phyloP scores from a whole-genome alignment of 30 jellyfish, hydroid and myxozoan genomes.

The Hydractinia symbiolongicarpus region DNA sequence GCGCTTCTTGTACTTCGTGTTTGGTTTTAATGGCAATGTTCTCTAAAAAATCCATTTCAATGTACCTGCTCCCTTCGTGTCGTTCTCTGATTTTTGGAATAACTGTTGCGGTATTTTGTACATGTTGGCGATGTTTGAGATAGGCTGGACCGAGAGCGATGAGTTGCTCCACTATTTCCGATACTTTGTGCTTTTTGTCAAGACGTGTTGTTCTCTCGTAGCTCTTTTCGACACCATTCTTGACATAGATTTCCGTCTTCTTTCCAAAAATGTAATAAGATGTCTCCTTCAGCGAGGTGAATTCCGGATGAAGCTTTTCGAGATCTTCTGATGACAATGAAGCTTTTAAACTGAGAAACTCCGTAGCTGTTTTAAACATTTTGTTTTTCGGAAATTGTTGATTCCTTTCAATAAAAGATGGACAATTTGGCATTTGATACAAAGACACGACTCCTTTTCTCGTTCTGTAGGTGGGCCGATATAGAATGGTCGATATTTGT shows the following conservation, averaged over 20 bases:
- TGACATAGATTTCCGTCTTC: background rate
- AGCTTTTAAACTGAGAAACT: background rate
- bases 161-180: too few relatives aligned
- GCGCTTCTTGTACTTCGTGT: background rate
- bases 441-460: background rate
- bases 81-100: too few relatives aligned
- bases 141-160: too few relatives aligned
- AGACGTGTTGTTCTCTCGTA: too few relatives aligned
- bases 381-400: background rate
- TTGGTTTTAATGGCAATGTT: background rate
- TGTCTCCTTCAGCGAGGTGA: background rate
- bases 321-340: background rate
- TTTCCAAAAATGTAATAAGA: background rate
- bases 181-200: too few relatives aligned
- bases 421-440: background rate
- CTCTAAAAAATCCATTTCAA: conserved; percentile 24
- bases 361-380: background rate
- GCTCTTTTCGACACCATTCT: too few relatives aligned
- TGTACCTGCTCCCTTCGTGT: too few relatives aligned
- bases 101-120: too few relatives aligned
- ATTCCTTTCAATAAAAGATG: background rate
- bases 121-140: too few relatives aligned
- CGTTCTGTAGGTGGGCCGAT: conserved; percentile 3
- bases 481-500: conserved; percentile 7
- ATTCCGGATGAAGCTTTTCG: background rate